Percentiles rank a stretch among this genome's conserved stretches.
Conservation (phyloP, 2,797 vertebrate species). For the Furcifer pardalis region DNA sequence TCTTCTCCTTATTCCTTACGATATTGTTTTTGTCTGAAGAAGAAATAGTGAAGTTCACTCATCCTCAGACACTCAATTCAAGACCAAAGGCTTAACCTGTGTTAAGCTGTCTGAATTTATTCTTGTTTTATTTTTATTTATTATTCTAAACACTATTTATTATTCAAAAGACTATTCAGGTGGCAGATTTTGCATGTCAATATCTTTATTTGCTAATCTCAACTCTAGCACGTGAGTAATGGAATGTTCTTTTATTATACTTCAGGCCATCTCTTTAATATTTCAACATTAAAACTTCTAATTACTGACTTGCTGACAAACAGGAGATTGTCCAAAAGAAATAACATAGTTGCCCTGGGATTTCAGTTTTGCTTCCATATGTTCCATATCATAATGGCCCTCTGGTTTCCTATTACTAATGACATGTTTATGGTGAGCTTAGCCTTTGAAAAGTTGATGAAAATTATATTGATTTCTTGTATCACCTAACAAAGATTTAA, state of each 20-base stretch:
- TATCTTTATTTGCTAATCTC: slow-evolving; percentile 20
- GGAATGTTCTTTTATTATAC: slow-evolving; percentile 15
- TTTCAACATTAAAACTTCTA: slow-evolving; percentile 5
- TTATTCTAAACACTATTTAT: not conserved
- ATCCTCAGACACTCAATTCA: not conserved
- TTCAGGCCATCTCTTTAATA: not conserved
- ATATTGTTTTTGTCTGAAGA: not conserved
- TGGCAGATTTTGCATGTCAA: rapidly evolving
- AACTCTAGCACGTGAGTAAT: slow-evolving; percentile 45
- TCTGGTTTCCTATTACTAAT: not conserved
- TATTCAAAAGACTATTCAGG: too few relatives aligned
- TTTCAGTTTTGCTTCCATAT: not conserved
- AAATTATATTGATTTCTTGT: not conserved
- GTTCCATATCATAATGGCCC: not conserved
- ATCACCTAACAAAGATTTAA: not conserved
- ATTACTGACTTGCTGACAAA: not conserved
- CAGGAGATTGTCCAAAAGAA: not conserved
- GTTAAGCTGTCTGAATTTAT: not conserved
- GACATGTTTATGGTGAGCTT: not conserved
- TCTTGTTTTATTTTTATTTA: not conserved
- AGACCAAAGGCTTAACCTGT: not conserved
- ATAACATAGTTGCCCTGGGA: not conserved
- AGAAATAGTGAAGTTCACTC: not conserved
- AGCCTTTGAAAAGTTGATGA: not conserved
- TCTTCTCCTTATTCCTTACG: not conserved